Base-by-base conservation (phyloP, 1,140 invertebrate genomes). In the Leptopilina boulardi region DNA sequence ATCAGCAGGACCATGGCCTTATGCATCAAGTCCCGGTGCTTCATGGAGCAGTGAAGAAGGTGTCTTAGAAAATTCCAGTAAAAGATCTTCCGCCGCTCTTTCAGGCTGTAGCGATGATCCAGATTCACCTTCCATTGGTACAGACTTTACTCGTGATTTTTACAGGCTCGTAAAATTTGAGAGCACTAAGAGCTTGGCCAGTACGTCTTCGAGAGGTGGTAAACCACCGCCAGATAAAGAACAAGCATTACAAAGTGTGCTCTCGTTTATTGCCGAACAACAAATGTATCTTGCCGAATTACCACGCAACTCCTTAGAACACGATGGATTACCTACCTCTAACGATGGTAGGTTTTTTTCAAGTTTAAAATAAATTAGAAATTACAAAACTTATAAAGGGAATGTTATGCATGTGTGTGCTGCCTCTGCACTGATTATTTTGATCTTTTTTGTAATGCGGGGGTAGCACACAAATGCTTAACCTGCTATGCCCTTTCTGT, bases 61-160 rank as follows among this genome's bases (percentile, higher is more conserved):
- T 6, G 81, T 73, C 0, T 59, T 88, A 2, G 88, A 89, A n/a
- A 88, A 85, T 56, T 89, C 88, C 10, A 89, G 88, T 73, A 95
- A 95, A 86, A 90, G 94, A 81, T 95, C 94, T 0, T 94, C 94
- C 38, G 93, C 94, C 1, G 94, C 94, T 3, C 87, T 94, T 74
- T 94, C 94, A 77, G 94, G 93, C 66, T 92, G 90, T 78, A 93
- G 92, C 80, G 94, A 94, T 82, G 92, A 93, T 70, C 90, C 93
- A 6, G 94, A 94, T 80, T 92, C 93, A 72, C 93, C 94, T 0
- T 93, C 93, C 6, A 91, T 95, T 9, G 95, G 94, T n/a, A 93
- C 94, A 4, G 94, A 95, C 87, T 96, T 96, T 80, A 96, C 95
- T 5, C 91, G 95, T 77, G 95, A 96, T 88, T 96, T 96, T 89